These are phyloP conservation scores for Phaedon cochleariae DNA, from an alignment of 2,888 invertebrate genomes.

Conservation along the genomic window DNA sequence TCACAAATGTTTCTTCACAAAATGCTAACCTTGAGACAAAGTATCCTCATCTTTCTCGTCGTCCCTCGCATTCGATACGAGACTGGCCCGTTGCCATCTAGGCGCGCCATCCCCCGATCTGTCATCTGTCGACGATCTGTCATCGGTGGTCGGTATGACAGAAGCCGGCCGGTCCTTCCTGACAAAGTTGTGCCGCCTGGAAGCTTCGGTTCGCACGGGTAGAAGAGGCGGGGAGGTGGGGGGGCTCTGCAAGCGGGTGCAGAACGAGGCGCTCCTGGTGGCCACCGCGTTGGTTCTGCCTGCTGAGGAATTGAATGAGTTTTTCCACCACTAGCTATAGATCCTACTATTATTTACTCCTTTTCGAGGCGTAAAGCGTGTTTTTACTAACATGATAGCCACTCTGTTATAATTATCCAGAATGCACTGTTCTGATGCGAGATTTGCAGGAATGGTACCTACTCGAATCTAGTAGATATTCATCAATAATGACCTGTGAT, in stretches of 20 bases:
- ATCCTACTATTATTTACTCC: no score
- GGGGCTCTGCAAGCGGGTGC: conserved; percentile 60
- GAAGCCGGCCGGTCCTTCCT: conserved; percentile 59
- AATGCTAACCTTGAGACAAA: no score
- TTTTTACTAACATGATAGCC: no score
- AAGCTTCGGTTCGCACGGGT: conserved; percentile 60
- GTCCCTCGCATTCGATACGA: conserved; percentile 15
- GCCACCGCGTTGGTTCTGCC: conserved; percentile 54
- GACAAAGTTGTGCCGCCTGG: conserved; percentile 54
- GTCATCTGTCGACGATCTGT: conserved; percentile 36
- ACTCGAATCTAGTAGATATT: no score
- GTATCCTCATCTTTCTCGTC: conserved; percentile 6
- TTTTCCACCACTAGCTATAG: no score
- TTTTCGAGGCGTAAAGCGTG: no score
- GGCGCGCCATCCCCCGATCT: conserved; percentile 4
- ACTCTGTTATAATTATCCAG: no score
- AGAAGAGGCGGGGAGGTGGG: conserved; percentile 64
- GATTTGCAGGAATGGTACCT: no score
- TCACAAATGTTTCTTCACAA: no score
- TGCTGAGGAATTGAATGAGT: neutral
- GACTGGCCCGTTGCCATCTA: conserved; percentile 6
- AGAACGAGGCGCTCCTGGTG: conserved; percentile 69
- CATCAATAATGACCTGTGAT: no score
- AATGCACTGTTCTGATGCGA: no score
- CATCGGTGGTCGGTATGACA: conserved; percentile 52